Evolutionary conservation across 2,797 vertebrate genomes (phyloP).

Genomic region (Mormyrops attenuatus): DNA sequence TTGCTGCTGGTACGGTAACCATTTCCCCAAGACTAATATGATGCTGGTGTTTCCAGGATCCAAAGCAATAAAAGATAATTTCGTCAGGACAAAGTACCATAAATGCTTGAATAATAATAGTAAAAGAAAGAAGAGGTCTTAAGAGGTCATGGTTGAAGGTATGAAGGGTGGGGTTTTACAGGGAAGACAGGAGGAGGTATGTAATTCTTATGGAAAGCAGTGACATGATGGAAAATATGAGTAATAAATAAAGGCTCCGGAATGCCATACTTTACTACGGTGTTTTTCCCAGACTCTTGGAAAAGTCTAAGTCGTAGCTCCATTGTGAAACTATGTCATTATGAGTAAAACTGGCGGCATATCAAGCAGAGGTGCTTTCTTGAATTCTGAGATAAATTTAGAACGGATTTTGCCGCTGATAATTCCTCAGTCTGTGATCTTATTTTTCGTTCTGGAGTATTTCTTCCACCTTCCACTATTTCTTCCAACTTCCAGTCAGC

Average conservation of each 20-base stretch:
- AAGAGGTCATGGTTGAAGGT: neutral
- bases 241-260: neutral
- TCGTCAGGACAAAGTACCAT: neutral
- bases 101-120: neutral
- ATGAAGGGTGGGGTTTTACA: neutral
- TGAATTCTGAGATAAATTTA: neutral
- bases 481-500: neutral
- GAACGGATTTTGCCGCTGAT: neutral
- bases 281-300: neutral
- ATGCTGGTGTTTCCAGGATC: neutral
- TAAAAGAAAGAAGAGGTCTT: neutral
- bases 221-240: neutral
- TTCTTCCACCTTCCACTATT: neutral
- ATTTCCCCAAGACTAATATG: neutral
- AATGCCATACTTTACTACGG: neutral
- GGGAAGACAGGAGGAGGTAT: neutral
- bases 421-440: neutral
- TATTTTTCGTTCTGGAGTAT: neutral
- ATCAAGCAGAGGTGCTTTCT: neutral
- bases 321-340: neutral
- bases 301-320: neutral
- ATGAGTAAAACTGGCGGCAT: neutral
- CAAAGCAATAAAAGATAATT: neutral
- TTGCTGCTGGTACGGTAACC: neutral
- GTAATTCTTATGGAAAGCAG: neutral